These are phyloP conservation scores for Dasypolia templi DNA, from an alignment of 2,888 invertebrate species.

Conservation along the genomic window DNA sequence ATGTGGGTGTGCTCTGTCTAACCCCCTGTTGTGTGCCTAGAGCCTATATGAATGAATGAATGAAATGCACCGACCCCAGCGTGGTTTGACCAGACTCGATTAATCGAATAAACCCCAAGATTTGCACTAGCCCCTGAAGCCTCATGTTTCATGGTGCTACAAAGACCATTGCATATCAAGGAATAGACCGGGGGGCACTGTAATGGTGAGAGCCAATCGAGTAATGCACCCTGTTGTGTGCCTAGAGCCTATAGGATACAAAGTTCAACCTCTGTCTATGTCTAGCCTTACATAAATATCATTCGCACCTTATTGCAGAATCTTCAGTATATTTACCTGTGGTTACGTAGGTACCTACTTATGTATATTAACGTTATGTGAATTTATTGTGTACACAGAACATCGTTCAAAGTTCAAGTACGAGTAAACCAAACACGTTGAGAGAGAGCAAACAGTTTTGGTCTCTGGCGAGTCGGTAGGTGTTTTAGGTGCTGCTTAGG, in stretches of 20 bases:
- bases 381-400: conserved; percentile 28
- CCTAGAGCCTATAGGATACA: not conserved
- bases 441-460: not conserved
- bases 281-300: conserved; percentile 1
- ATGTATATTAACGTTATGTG: conserved; percentile 3
- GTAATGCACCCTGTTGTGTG: too few relatives aligned
- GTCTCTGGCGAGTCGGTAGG: not conserved
- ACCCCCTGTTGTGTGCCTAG: not conserved
- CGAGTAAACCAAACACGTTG: not conserved
- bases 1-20: not conserved
- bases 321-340: not conserved
- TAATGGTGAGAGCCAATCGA: too few relatives aligned
- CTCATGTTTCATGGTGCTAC: too few relatives aligned
- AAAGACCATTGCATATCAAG: too few relatives aligned
- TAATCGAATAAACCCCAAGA: too few relatives aligned
- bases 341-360: conserved; percentile 8
- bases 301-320: conserved; percentile 21
- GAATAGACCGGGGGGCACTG: too few relatives aligned
- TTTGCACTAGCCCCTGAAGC: too few relatives aligned
- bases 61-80: too few relatives aligned
- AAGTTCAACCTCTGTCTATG: conserved; percentile 2
- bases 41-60: not conserved
- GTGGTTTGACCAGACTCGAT: too few relatives aligned
- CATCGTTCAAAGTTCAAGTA: conserved; percentile 19
- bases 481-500: not conserved